Percentiles rank a stretch among this genome's conserved stretches.
Evolutionary conservation across 1,140 invertebrate genomes (phyloP).

Genomic region (Diorhabda elongata): DNA sequence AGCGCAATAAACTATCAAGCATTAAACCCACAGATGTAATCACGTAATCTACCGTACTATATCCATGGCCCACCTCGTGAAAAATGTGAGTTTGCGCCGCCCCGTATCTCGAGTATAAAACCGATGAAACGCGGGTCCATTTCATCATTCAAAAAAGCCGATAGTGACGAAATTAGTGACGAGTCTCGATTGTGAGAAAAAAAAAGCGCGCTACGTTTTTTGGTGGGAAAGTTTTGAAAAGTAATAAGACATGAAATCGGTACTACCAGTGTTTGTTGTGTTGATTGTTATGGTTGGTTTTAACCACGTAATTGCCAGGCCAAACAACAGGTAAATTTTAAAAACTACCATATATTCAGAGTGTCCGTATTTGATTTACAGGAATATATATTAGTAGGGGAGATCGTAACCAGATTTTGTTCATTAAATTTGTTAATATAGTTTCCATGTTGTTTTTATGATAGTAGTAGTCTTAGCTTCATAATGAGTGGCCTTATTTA

Average conservation of each 20-base stretch:
- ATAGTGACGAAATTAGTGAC: neutral
- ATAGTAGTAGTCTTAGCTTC: no score
- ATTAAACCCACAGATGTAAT: neutral
- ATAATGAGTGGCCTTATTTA: no score
- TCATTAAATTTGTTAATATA: no score
- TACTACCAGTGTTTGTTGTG: neutral
- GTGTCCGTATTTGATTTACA: no score
- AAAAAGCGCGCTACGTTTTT: neutral
- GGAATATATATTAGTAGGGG: no score
- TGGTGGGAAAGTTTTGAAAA: neutral
- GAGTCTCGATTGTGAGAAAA: neutral
- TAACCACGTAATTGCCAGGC: neutral
- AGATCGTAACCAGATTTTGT: no score
- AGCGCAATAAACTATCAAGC: no score
- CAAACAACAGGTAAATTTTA: neutral
- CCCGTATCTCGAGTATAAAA: neutral
- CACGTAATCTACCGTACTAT: neutral
- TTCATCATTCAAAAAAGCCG: conserved; percentile 2
- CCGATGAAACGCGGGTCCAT: neutral
- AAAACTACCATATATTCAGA: no score
- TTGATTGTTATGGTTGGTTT: neutral
- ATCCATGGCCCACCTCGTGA: neutral
- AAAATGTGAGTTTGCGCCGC: neutral
- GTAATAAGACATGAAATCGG: neutral
- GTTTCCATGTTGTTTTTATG: no score